Conservation (phyloP, 2,113 vertebrate species). For the Euleptes europaea region DNA sequence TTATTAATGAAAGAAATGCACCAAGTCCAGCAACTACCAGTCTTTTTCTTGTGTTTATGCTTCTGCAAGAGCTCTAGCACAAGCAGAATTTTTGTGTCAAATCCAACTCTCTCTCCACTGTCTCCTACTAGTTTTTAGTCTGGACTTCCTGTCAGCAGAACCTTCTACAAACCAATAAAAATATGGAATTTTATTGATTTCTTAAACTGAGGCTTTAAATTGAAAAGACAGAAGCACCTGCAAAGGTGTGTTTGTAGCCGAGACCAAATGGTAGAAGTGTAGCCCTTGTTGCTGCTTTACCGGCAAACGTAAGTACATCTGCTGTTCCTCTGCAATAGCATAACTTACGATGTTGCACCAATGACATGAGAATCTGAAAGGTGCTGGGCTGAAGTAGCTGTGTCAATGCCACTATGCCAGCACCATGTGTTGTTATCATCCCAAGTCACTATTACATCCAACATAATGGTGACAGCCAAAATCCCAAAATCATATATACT, state of each 20-base stretch:
- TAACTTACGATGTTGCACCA: neutral
- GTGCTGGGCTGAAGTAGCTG: neutral
- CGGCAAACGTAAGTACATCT: neutral
- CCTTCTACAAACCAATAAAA: neutral
- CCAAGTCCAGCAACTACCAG: too few species aligned
- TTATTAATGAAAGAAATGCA: too few species aligned
- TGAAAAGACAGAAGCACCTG: neutral
- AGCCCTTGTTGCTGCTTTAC: neutral
- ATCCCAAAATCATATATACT: too few species aligned
- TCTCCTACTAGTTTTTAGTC: neutral
- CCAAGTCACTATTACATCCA: too few species aligned
- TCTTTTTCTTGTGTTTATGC: too few species aligned
- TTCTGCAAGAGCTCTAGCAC: too few species aligned
- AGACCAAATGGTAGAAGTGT: too few species aligned
- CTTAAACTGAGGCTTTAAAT: neutral
- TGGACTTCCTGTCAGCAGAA: neutral
- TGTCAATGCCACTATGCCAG: neutral
- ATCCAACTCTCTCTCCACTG: neutral
- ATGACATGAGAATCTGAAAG: neutral
- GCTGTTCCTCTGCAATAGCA: neutral
- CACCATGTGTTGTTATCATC: too few species aligned
- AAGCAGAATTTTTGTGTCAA: too few species aligned
- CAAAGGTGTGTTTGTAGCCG: neutral
- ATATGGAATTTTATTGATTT: neutral
- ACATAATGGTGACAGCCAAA: too few species aligned